phyloP scores from a whole-genome alignment of 53 echinoderm and acorn worm species.

The Holothuria leucospilota region DNA sequence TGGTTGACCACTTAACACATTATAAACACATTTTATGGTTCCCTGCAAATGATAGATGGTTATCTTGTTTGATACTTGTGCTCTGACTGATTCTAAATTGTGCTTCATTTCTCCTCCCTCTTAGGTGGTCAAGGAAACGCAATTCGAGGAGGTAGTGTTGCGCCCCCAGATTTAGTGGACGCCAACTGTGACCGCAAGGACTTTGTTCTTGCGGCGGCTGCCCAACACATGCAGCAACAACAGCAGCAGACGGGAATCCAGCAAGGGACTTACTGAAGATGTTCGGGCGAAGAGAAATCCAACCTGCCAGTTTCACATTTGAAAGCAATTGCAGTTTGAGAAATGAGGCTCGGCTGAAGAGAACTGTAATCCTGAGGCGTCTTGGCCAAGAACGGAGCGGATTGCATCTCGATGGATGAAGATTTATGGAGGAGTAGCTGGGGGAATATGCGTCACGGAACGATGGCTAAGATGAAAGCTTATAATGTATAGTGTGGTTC shows the following conservation, averaged over 20 bases:
- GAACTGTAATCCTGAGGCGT: not conserved
- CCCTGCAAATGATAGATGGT: too few relatives aligned
- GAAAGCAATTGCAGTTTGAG: too few relatives aligned
- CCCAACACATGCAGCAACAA: not conserved
- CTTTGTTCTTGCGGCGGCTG: slow-evolving; percentile 39
- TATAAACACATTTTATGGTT: too few relatives aligned
- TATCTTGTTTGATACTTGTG: too few relatives aligned
- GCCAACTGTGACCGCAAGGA: slow-evolving; percentile 33
- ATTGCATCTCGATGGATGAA: slow-evolving; percentile 15
- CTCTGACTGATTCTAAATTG: too few relatives aligned
- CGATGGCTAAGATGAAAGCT: slow-evolving; percentile 27
- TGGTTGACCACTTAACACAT: too few relatives aligned
- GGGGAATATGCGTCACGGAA: slow-evolving; percentile 47
- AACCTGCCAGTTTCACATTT: too few relatives aligned
- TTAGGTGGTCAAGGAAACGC: slow-evolving; percentile 21
- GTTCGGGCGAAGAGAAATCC: too few relatives aligned
- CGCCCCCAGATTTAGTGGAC: slow-evolving; percentile 35
- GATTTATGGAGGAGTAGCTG: slow-evolving; percentile 27
- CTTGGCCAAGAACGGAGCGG: slow-evolving; percentile 10
- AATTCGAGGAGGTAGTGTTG: slow-evolving; percentile 32
- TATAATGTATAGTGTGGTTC: slow-evolving; percentile 44
- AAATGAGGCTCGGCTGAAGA: too few relatives aligned
- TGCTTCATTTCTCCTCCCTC: too few relatives aligned
- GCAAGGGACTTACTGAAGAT: slow-evolving; percentile 33
- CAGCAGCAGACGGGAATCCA: slow-evolving; percentile 38